Conservation (phyloP, 2,113 vertebrate genomes). For the Pseudopipra pipra region DNA sequence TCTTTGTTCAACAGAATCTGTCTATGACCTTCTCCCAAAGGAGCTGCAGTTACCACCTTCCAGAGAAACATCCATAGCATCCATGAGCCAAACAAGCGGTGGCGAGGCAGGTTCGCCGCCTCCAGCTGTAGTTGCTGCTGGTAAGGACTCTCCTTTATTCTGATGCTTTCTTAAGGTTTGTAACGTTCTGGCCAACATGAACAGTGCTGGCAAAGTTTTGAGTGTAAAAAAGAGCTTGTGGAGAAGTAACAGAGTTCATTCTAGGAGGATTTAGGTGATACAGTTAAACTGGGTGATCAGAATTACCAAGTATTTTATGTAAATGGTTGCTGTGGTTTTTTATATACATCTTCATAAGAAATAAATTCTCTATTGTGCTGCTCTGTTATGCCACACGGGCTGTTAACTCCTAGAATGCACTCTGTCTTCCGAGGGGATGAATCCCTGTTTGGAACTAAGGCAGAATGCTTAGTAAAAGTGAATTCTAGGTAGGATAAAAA, state of each 20-base stretch:
- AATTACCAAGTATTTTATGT: neutral
- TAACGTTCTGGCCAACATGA: slow-evolving; percentile 73
- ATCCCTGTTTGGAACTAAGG: neutral
- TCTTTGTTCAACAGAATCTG: slow-evolving; percentile 80
- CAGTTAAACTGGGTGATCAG: neutral
- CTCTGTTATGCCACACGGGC: neutral
- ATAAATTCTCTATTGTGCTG: neutral
- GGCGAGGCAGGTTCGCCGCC: slow-evolving; percentile 92
- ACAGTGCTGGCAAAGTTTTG: slow-evolving; percentile 80
- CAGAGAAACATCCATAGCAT: slow-evolving; percentile 82
- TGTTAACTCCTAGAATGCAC: slow-evolving; percentile 29
- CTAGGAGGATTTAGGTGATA: neutral
- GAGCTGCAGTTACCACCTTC: slow-evolving; percentile 90
- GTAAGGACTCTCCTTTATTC: slow-evolving; percentile 80
- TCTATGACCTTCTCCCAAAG: slow-evolving; percentile 96
- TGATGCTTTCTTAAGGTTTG: neutral
- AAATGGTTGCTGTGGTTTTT: neutral
- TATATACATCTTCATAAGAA: neutral
- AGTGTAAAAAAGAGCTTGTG: slow-evolving; percentile 14
- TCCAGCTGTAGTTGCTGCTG: slow-evolving; percentile 88
- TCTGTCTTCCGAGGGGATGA: neutral
- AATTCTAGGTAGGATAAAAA: slow-evolving; percentile 14
- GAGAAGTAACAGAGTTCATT: slow-evolving; percentile 55
- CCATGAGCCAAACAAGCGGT: slow-evolving; percentile 97
- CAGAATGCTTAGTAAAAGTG: neutral